Evolutionary conservation across 2,113 vertebrate species (phyloP).

Genomic region (Charadrius vociferus): DNA sequence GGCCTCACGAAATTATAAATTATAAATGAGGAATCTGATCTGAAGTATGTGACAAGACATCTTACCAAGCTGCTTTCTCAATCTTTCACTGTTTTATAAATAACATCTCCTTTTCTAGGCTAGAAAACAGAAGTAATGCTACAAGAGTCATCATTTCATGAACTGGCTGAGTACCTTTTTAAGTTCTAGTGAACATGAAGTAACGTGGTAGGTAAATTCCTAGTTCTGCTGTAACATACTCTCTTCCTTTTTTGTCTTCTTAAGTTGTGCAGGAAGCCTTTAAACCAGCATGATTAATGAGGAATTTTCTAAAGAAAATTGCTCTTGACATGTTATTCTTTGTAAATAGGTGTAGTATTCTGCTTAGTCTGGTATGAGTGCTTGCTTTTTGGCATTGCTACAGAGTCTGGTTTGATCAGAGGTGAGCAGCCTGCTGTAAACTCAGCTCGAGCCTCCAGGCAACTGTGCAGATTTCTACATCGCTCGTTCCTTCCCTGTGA

Average conservation of each 20-base stretch:
- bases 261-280: background rate
- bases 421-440: constrained; percentile 15
- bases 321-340: background rate
- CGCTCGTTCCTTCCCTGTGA: background rate
- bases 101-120: background rate
- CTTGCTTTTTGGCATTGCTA: background rate
- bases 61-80: background rate
- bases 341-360: background rate
- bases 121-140: background rate
- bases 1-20: background rate
- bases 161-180: background rate
- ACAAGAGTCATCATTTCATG: background rate
- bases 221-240: background rate
- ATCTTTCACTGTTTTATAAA: background rate
- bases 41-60: background rate
- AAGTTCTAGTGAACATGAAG: background rate
- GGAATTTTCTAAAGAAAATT: background rate
- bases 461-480: background rate
- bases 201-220: background rate
- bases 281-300: background rate
- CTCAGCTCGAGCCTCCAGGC: constrained; percentile 5
- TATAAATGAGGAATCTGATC: background rate
- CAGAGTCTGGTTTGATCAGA: background rate
- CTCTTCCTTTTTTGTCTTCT: background rate
- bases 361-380: background rate